phyloP scores from a whole-genome alignment of 2,888 invertebrate species.

The Diarsia dahlii region DNA sequence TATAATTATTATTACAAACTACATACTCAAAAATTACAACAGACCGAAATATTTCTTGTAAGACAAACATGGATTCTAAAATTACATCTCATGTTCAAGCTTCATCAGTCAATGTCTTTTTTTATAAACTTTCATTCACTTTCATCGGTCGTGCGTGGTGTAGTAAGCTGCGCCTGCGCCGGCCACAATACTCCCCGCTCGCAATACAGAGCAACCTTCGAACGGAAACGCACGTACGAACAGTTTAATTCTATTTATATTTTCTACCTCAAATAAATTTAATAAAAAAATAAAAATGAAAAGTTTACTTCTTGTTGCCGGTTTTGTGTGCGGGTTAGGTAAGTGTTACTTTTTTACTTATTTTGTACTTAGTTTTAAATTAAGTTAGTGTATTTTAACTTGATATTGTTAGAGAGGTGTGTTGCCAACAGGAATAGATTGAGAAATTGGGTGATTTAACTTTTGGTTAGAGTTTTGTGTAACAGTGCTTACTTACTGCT shows the following conservation, averaged over 20 bases:
- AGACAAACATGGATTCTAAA: slow-evolving; percentile 10
- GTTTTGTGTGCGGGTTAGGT: slow-evolving; percentile 82
- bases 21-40: not conserved
- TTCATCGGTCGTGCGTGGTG: slow-evolving; percentile 69
- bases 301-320: slow-evolving; percentile 78
- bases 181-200: slow-evolving; percentile 74
- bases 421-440: slow-evolving; percentile 38
- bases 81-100: slow-evolving; percentile 33
- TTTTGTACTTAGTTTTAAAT: slow-evolving; percentile 30
- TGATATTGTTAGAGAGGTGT: slow-evolving; percentile 38
- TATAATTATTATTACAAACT: too few relatives aligned
- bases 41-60: not conserved
- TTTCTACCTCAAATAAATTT: slow-evolving; percentile 67
- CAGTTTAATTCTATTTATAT: slow-evolving; percentile 69
- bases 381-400: slow-evolving; percentile 35
- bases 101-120: slow-evolving; percentile 58
- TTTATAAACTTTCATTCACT: slow-evolving; percentile 64
- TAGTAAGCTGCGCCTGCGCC: slow-evolving; percentile 74
- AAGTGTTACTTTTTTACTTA: slow-evolving; percentile 70
- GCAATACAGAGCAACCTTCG: slow-evolving; percentile 86
- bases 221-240: slow-evolving; percentile 83
- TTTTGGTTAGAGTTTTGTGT: slow-evolving; percentile 16
- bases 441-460: slow-evolving; percentile 50
- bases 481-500: not conserved
- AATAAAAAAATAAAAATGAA: slow-evolving; percentile 75